phyloP scores from a whole-genome alignment of 2,113 vertebrate species.

The Rhegmatorhina hoffmannsi region DNA sequence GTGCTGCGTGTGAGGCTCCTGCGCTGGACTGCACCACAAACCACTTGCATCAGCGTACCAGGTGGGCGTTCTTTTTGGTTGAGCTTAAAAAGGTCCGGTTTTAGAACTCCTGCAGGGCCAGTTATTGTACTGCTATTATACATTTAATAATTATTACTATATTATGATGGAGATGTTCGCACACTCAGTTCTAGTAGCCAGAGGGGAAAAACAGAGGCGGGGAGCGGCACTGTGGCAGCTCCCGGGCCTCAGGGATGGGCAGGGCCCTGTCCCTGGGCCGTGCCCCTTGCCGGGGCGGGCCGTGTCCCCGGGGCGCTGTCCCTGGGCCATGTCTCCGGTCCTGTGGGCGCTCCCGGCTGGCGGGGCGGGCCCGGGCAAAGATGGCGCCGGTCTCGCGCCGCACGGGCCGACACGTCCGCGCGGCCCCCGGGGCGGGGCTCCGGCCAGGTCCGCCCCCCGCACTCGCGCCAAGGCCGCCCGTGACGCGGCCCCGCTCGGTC shows the following conservation, averaged over 20 bases:
- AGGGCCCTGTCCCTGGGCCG: no score
- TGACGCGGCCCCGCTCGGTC: neutral
- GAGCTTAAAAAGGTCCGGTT: no score
- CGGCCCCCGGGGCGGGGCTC: no score
- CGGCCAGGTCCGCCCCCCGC: no score
- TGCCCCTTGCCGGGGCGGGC: no score
- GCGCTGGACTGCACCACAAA: neutral
- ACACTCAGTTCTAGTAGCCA: no score
- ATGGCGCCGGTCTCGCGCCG: neutral
- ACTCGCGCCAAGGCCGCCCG: conserved; percentile 83
- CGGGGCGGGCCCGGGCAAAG: neutral
- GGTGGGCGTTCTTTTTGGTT: rapidly evolving
- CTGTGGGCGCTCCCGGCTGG: neutral
- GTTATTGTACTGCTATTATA: rapidly evolving
- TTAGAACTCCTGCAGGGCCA: neutral
- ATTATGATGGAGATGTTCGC: neutral
- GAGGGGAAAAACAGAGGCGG: neutral
- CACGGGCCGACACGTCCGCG: no score
- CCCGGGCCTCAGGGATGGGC: no score
- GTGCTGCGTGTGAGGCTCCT: rapidly evolving
- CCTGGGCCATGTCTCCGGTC: no score
- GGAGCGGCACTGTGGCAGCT: no score
- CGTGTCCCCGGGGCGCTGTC: no score
- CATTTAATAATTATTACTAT: neutral
- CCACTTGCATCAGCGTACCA: rapidly evolving